Evolutionary conservation across 2,113 vertebrate genomes (phyloP).

Genomic region (Notothenia rossii): DNA sequence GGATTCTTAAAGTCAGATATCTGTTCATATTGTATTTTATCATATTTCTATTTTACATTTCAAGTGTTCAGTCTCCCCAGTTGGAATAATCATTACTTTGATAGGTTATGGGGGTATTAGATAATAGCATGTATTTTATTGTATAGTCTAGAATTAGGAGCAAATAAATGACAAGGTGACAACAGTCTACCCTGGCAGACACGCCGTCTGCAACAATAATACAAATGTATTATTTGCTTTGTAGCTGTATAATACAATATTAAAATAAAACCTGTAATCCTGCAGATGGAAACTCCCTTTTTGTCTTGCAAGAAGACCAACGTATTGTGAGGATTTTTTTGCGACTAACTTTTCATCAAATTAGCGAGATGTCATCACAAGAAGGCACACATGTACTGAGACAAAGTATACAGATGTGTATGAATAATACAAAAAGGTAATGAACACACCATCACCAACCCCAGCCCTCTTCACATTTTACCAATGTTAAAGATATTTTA

Average conservation of each 20-base stretch:
- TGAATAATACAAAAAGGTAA: no score
- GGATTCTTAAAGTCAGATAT: neutral
- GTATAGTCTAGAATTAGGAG: conserved; percentile 18
- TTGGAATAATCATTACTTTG: conserved; percentile 9
- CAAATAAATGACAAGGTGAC: conserved; percentile 23
- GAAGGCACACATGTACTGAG: no score
- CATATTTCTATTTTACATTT: neutral
- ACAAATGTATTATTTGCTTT: conserved; percentile 16
- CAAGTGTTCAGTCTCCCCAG: neutral
- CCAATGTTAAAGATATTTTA: no score
- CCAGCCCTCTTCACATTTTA: no score
- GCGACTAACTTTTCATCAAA: no score
- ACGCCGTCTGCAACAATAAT: no score
- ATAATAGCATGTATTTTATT: neutral
- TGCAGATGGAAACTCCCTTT: conserved; percentile 6
- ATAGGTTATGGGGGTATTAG: conserved; percentile 4
- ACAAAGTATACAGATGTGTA: no score
- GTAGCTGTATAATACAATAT: neutral
- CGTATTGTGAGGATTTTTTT: no score
- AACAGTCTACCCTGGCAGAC: no score
- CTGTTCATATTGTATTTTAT: neutral
- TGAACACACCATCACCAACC: no score
- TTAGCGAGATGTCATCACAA: no score
- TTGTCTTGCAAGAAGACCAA: neutral
- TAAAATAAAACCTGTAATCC: conserved; percentile 17